Base-by-base conservation (phyloP, 2,888 invertebrate species). In the Dynastes grantii region DNA sequence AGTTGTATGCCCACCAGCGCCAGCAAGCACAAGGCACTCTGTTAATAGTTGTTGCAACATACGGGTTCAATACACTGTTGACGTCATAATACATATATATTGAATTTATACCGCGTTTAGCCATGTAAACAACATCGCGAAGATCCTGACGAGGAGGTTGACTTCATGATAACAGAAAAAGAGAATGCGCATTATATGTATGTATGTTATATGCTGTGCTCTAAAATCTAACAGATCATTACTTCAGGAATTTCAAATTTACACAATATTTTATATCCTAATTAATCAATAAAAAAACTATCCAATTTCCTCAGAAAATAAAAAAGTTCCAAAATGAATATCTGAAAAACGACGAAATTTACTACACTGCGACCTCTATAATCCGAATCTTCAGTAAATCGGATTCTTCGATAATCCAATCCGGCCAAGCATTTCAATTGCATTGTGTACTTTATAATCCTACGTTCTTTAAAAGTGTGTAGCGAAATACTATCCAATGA, bases 21-120 rank as follows among this genome's bases (percentile, higher is more conserved):
- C n/a, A 61, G 67, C 67, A 76, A 13, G 65, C 32, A 51, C 67
- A 45, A 55, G 53, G 40, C 75, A 40, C 75, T 16, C 11, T 75
- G 67, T 61, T 73, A 58, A 61, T 73, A 73, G 73, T 71, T 58
- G 53, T 76, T 76, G 76, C 67, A 67, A 76, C 67, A 67, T 55
- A 11, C 76, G 76, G 76, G 76, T 76, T 76, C 76, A 76, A 76
- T 76, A 76, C 40, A 76, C 76, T 76, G 40, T 51, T 76, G 76
- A 76, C 76, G 76, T 76, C 76, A 76, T 67, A 76, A 76, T 55
- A 76, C 55, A 55, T 58, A 67, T 71, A n/a, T n/a, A 51, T 32
- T 71, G 61, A 58, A 73, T 61, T 58, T 53, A 73, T 73, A 73
- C 73, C 49, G 40, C 45, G 40, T 58, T 73, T 61, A 22, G 45